phyloP scores from a whole-genome alignment of 2,113 vertebrate species.

The Camelus dromedarius region DNA sequence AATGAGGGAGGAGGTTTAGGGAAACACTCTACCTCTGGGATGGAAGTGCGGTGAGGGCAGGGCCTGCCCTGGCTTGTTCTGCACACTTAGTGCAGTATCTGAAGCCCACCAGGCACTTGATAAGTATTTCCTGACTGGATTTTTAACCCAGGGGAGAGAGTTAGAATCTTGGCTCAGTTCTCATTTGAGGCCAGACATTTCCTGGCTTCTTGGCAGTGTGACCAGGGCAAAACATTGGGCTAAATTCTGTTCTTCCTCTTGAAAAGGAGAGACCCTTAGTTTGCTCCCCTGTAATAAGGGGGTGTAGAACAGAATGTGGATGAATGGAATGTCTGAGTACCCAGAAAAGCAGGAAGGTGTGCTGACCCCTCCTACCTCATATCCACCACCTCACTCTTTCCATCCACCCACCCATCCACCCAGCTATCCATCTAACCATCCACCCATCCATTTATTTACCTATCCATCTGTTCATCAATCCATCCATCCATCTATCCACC shows the following conservation, averaged over 20 bases:
- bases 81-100: not conserved
- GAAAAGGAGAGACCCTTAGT: not conserved
- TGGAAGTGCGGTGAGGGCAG: not conserved
- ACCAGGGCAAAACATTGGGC: not conserved
- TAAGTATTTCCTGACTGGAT: not conserved
- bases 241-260: not conserved
- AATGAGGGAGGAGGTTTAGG: not conserved
- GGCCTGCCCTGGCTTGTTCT: not conserved
- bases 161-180: not conserved
- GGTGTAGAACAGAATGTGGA: not conserved
- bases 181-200: not conserved
- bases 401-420: not conserved
- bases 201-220: not conserved
- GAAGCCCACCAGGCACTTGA: rapidly evolving
- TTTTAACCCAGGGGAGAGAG: not conserved
- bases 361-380: not conserved
- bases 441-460: rapidly evolving
- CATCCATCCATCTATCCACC: no score
- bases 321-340: not conserved
- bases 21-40: rapidly evolving
- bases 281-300: not conserved
- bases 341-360: not conserved
- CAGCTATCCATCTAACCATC: not conserved
- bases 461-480: no score
- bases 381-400: not conserved